Percentiles rank a stretch among this genome's conserved stretches.
phyloP scores from a whole-genome alignment of 2,888 invertebrate species.

The Ormyrus rosae region DNA sequence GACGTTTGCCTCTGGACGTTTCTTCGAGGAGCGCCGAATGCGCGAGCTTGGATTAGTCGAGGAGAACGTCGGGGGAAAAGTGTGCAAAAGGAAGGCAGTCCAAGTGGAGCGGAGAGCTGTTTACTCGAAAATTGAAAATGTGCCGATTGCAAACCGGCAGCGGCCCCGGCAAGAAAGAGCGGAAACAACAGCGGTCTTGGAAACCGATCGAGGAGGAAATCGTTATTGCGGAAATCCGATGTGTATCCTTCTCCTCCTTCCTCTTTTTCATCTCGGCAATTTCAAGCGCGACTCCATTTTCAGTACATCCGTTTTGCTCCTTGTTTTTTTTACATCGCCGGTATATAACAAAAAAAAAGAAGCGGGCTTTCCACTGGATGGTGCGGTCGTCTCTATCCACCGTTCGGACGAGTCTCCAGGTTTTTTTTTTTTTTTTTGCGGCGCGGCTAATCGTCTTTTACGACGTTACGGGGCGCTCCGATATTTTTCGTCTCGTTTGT shows the following conservation, averaged over 20 bases:
- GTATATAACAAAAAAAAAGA: not conserved
- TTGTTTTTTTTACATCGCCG: not conserved
- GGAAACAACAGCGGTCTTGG: not conserved
- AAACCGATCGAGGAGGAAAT: not conserved
- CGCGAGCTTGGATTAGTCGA: not conserved
- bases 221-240: constrained; percentile 9
- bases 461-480: constrained; percentile 5
- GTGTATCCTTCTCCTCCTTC: not conserved
- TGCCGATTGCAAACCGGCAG: too few species aligned
- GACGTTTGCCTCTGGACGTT: not conserved
- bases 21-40: not conserved
- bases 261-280: not conserved
- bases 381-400: constrained; percentile 1
- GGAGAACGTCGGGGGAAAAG: not conserved
- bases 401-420: not conserved
- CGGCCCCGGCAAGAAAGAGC: not conserved
- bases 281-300: not conserved
- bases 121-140: too few species aligned
- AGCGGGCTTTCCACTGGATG: constrained; percentile 39
- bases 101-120: not conserved
- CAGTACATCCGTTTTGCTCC: constrained; percentile 25
- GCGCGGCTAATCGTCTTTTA: constrained; percentile 23
- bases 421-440: constrained; percentile 39
- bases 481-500: constrained; percentile 6
- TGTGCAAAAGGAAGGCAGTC: not conserved